A percentile compares a stretch with the other conserved stretches of the same genome.
Evolutionary conservation across 2,888 invertebrate species (phyloP).

Genomic region (Griposia aprilina): DNA sequence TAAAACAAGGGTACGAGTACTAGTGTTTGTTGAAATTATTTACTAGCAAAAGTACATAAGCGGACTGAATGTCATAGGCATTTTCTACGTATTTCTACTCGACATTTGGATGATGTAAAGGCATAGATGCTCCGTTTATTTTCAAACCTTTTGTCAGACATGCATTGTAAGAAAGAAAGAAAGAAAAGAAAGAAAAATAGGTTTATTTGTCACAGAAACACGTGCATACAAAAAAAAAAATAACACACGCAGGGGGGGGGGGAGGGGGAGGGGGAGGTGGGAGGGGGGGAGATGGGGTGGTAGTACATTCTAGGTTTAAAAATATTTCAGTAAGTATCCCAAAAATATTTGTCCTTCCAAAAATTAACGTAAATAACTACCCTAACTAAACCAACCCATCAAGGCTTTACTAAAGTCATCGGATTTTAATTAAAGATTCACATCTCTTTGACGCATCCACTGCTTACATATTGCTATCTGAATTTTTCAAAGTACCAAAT

Average conservation of each 20-base stretch:
- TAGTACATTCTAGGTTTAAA: background rate
- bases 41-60: background rate
- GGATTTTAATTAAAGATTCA: background rate
- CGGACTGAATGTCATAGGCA: background rate
- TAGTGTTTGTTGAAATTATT: background rate
- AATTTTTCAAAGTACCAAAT: background rate
- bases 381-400: background rate
- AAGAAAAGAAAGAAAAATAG: no score
- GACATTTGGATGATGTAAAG: background rate
- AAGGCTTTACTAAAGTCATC: background rate
- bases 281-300: no score
- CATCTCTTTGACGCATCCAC: background rate
- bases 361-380: background rate
- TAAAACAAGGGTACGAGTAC: constrained; percentile 28
- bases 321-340: background rate
- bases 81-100: background rate
- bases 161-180: no score
- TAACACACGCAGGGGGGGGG: no score
- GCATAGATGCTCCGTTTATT: background rate
- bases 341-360: background rate
- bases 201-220: no score
- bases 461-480: background rate
- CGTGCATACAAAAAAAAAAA: no score
- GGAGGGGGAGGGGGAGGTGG: no score
- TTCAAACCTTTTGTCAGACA: background rate